Conservation (phyloP, 2,888 invertebrate species). For the Ceriagrion tenellum region DNA sequence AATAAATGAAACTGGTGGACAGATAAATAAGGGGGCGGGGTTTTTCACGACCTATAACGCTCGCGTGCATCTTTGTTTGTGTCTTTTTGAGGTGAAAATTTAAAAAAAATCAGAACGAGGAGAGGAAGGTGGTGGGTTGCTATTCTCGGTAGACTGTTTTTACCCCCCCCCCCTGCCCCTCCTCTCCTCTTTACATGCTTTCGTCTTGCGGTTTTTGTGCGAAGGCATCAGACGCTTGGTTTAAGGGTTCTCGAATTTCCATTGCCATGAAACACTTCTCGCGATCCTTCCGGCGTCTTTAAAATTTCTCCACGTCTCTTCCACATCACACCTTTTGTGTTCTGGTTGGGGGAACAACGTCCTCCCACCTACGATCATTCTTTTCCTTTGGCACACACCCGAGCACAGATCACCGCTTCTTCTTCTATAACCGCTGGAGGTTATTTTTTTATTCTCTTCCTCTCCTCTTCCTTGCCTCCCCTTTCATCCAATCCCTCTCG, state of each 20-base stretch:
- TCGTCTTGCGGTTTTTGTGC: not conserved
- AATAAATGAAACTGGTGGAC: no score
- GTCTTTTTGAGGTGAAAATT: no score
- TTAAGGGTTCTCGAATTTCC: slow-evolving; percentile 25
- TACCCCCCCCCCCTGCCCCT: no score
- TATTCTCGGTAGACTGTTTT: no score
- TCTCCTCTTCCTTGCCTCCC: not conserved
- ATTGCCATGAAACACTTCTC: not conserved
- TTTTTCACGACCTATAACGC: no score
- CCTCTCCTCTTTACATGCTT: no score
- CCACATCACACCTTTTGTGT: not conserved
- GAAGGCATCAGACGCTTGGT: not conserved
- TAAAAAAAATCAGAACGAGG: no score
- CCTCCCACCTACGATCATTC: not conserved
- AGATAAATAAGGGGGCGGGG: no score
- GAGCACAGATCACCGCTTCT: not conserved
- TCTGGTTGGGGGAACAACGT: not conserved
- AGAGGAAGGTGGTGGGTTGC: no score
- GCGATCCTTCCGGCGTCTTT: not conserved
- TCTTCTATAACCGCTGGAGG: not conserved
- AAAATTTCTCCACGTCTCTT: not conserved
- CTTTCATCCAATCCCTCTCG: not conserved
- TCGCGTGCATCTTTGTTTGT: no score
- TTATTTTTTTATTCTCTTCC: not conserved
- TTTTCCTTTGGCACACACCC: not conserved